phyloP scores from a whole-genome alignment of 1,140 invertebrate species.

The Melipona quadrifasciata region DNA sequence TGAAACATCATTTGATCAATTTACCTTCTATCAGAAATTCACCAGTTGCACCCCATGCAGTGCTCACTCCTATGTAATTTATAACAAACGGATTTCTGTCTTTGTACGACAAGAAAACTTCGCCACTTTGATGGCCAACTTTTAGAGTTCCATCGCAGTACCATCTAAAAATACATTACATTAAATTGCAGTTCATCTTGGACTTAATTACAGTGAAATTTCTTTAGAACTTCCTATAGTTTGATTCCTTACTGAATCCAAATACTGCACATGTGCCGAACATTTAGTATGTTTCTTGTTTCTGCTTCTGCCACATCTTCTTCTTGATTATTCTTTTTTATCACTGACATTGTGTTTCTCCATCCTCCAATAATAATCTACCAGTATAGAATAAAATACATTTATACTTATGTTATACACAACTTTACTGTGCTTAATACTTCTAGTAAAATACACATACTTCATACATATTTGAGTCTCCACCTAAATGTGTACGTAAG shows the following conservation, averaged over 20 bases:
- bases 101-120: conserved; percentile 66
- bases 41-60: conserved; percentile 71
- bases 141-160: conserved; percentile 69
- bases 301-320: conserved; percentile 67
- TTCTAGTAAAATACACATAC: conserved; percentile 45
- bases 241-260: conserved; percentile 70
- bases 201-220: background rate
- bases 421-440: background rate
- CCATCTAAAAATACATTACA: conserved; percentile 62
- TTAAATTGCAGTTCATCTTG: background rate
- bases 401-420: background rate
- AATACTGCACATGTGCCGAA: conserved; percentile 63
- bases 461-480: conserved; percentile 72
- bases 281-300: conserved; percentile 67
- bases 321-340: conserved; percentile 67
- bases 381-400: background rate
- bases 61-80: conserved; percentile 74
- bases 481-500: conserved; percentile 70
- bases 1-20: background rate
- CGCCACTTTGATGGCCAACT: conserved; percentile 60
- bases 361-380: conserved; percentile 72
- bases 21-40: conserved; percentile 70
- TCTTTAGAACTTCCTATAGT: background rate
- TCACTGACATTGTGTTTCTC: conserved; percentile 70
- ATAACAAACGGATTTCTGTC: conserved; percentile 73